Percentiles rank a stretch among this genome's conserved stretches.
These are phyloP conservation scores for Scolopax mira DNA, from an alignment of 2,113 vertebrate species.

Conservation along the genomic window DNA sequence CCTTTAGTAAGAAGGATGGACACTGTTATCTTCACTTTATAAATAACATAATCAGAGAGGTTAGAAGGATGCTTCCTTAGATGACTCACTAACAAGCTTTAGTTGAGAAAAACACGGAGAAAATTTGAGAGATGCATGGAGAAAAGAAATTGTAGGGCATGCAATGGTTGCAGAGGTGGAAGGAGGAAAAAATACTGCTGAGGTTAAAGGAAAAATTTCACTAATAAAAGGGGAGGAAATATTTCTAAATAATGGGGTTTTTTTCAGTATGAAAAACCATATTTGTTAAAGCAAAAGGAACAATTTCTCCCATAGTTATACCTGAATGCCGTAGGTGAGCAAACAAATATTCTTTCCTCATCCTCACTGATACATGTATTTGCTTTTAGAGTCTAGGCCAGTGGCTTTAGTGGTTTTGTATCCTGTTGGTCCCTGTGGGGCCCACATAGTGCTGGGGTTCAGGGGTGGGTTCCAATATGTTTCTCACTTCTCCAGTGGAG, in stretches of 20 bases:
- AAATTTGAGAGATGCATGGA: neutral
- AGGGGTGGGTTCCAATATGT: neutral
- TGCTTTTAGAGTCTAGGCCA: neutral
- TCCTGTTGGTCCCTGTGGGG: neutral
- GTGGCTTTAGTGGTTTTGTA: neutral
- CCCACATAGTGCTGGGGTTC: accelerated
- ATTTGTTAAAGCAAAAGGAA: neutral
- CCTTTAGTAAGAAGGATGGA: neutral
- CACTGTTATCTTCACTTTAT: neutral
- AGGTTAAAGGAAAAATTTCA: neutral
- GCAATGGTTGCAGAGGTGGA: neutral
- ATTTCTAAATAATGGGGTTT: neutral
- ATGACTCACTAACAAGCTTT: neutral
- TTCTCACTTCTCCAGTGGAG: neutral
- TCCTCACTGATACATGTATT: neutral
- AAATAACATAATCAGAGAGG: neutral
- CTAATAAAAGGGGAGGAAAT: neutral
- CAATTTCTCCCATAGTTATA: neutral
- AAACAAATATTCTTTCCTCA: neutral
- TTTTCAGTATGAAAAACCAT: neutral
- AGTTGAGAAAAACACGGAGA: neutral
- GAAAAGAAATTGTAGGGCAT: neutral
- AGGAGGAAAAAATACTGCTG: neutral
- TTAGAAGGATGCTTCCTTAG: neutral
- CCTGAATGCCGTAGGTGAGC: neutral